A percentile compares a stretch with the other conserved stretches of the same genome.
These are phyloP conservation scores for Ernsta delagoae DNA, from an alignment of 2,888 invertebrate species.

Conservation along the genomic window DNA sequence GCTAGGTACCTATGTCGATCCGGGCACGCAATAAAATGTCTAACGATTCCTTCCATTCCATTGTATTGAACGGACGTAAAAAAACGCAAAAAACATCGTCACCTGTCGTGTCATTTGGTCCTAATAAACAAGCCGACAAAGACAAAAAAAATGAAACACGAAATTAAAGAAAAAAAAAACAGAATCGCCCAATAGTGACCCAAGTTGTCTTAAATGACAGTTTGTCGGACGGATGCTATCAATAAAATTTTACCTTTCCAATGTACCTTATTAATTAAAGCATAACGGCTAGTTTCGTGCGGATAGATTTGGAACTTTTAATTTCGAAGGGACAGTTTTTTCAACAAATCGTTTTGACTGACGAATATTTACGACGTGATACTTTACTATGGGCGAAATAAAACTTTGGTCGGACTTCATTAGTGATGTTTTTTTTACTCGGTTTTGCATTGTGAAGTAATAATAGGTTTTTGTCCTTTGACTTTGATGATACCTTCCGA, in stretches of 20 bases:
- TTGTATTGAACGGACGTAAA: slow-evolving; percentile 54
- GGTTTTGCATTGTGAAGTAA: slow-evolving; percentile 61
- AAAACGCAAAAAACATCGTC: slow-evolving; percentile 64
- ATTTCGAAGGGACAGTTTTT: slow-evolving; percentile 62
- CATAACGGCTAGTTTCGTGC: slow-evolving; percentile 45
- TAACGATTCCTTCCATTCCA: slow-evolving; percentile 73
- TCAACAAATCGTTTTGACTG: slow-evolving; percentile 78
- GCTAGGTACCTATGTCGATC: slow-evolving; percentile 47
- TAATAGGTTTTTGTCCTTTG: slow-evolving; percentile 58
- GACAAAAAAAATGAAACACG: slow-evolving; percentile 67
- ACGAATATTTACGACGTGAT: slow-evolving; percentile 82
- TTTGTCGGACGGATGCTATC: slow-evolving; percentile 47
- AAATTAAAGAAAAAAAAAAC: slow-evolving; percentile 66
- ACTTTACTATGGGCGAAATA: slow-evolving; percentile 72
- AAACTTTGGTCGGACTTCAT: slow-evolving; percentile 75
- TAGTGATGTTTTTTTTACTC: slow-evolving; percentile 69
- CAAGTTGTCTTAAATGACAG: slow-evolving; percentile 67
- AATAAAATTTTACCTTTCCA: neutral
- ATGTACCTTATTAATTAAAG: slow-evolving; percentile 1
- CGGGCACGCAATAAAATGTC: slow-evolving; percentile 80
- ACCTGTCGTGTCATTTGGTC: slow-evolving; percentile 85
- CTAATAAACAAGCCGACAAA: slow-evolving; percentile 81
- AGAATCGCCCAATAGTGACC: slow-evolving; percentile 74
- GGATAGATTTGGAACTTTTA: slow-evolving; percentile 45
- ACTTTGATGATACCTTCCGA: slow-evolving; percentile 71